These are phyloP conservation scores for Formicarius rufipectus DNA, from an alignment of 2,113 vertebrate species.

Conservation along the genomic window DNA sequence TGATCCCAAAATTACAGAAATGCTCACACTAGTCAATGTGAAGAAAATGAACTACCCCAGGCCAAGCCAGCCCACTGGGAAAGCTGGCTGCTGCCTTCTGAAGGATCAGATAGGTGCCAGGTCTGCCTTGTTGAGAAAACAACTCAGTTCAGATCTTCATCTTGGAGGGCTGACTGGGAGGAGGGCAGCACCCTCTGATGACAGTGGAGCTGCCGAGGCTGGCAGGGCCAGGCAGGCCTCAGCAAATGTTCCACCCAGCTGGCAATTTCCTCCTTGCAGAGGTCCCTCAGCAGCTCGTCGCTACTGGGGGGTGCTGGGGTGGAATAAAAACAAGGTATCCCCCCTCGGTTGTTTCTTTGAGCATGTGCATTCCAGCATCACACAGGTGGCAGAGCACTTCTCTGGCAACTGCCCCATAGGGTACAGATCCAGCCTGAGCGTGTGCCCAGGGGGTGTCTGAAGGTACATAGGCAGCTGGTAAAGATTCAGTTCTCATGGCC, in stretches of 20 bases:
- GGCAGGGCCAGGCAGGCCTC: not conserved
- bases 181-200: not conserved
- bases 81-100: not conserved
- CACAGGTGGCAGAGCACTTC: not conserved
- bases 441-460: not conserved
- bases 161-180: not conserved
- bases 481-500: not conserved
- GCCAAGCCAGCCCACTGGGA: not conserved
- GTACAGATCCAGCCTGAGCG: not conserved
- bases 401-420: not conserved
- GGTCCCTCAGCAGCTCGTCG: fast-evolving
- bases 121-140: not conserved
- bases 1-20: not conserved
- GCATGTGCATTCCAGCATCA: not conserved
- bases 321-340: not conserved
- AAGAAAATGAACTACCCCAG: not conserved
- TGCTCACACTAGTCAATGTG: not conserved
- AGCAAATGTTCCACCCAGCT: not conserved
- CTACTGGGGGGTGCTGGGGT: too few species aligned
- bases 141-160: not conserved
- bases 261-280: not conserved
- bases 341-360: not conserved
- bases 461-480: not conserved
- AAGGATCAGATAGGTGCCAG: not conserved
- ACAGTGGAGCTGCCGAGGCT: not conserved